These are phyloP conservation scores for Hoplias malabaricus DNA, from an alignment of 2,113 vertebrate species.

Conservation along the genomic window DNA sequence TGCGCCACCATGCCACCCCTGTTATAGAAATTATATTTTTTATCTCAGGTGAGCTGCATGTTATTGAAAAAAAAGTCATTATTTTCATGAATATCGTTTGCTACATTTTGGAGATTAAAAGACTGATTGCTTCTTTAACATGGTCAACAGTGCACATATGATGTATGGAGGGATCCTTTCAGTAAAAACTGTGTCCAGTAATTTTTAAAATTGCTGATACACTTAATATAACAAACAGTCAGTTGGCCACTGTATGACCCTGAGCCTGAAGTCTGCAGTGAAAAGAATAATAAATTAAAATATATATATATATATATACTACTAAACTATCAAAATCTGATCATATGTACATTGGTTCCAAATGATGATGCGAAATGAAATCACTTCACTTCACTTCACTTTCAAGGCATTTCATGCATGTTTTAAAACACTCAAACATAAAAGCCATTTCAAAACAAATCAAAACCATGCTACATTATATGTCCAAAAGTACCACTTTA, in stretches of 20 bases:
- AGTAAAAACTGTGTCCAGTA: neutral
- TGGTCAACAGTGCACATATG: neutral
- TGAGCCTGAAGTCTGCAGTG: slow-evolving; percentile 35
- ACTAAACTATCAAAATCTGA: no score
- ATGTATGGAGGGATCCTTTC: slow-evolving; percentile 14
- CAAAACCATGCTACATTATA: neutral
- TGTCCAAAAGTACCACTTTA: neutral
- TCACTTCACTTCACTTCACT: neutral
- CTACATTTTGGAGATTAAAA: no score
- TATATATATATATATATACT: no score
- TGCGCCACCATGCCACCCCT: no score
- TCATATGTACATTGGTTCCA: neutral
- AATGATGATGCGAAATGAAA: neutral
- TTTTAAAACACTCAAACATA: neutral
- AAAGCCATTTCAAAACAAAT: neutral
- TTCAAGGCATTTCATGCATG: neutral
- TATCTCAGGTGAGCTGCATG: no score
- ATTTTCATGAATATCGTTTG: no score
- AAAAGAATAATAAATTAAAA: neutral
- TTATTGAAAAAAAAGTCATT: no score
- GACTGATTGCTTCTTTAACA: no score
- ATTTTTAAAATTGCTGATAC: neutral
- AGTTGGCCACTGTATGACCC: slow-evolving; percentile 40
- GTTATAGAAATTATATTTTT: no score
- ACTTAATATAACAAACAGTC: slow-evolving; percentile 42